Conservation (phyloP, 2,113 vertebrate species). For the Semnopithecus entellus region DNA sequence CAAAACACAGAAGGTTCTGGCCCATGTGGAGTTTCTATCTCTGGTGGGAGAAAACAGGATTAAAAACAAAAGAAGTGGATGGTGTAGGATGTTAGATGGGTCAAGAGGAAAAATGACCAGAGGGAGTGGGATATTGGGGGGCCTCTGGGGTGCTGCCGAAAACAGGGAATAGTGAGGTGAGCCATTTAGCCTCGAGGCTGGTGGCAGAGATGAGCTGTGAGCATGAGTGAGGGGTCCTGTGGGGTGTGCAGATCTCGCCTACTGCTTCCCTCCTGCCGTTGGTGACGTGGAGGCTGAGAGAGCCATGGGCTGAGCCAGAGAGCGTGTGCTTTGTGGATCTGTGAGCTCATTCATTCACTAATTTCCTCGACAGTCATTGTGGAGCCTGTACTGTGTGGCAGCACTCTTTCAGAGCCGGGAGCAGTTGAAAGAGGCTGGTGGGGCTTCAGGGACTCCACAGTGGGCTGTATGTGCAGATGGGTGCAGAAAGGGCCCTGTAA, state of each 20-base stretch:
- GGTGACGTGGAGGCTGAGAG: not conserved
- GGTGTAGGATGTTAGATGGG: not conserved
- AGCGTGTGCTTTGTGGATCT: not conserved
- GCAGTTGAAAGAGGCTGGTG: not conserved
- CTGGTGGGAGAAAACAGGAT: not conserved
- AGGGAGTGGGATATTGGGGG: not conserved
- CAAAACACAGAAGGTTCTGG: not conserved
- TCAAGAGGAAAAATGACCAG: not conserved
- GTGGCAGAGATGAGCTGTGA: fast-evolving
- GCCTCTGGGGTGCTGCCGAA: too few relatives aligned
- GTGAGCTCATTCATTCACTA: fast-evolving
- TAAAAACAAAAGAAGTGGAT: too few relatives aligned
- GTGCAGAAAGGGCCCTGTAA: not conserved
- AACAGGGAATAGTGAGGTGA: not conserved
- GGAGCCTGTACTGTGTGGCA: fast-evolving
- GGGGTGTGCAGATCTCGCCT: fast-evolving
- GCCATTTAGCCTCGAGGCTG: fast-evolving
- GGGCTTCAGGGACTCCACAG: not conserved
- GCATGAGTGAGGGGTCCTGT: fast-evolving
- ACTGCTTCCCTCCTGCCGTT: too few relatives aligned
- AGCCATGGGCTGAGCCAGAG: not conserved
- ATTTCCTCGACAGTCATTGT: fast-evolving
- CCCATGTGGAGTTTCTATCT: fast-evolving
- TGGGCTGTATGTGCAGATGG: not conserved
- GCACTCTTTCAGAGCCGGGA: not conserved